These are phyloP conservation scores for Aleiodes testaceus DNA, from an alignment of 2,888 invertebrate genomes.

Conservation along the genomic window DNA sequence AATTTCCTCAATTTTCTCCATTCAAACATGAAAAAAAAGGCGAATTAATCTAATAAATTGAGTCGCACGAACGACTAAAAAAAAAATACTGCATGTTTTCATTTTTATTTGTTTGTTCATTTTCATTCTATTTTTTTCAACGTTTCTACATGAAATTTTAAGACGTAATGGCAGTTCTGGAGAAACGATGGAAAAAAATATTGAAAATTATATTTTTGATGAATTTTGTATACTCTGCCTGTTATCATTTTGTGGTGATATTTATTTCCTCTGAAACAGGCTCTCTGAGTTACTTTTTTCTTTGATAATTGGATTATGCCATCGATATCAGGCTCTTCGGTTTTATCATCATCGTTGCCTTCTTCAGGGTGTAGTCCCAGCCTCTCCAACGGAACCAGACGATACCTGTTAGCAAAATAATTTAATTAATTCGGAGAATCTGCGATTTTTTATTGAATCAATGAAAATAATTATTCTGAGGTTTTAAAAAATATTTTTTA, in stretches of 20 bases:
- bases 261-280: slow-evolving; percentile 3
- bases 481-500: background rate
- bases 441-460: too few relatives aligned
- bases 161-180: slow-evolving; percentile 16
- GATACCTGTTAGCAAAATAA: slow-evolving; percentile 77
- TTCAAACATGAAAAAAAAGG: background rate
- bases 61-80: background rate
- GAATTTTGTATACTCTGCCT: slow-evolving; percentile 10
- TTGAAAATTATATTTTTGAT: slow-evolving; percentile 8
- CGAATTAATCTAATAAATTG: slow-evolving; percentile 10
- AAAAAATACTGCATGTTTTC: slow-evolving; percentile 9
- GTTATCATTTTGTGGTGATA: slow-evolving; percentile 32
- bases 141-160: background rate
- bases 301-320: slow-evolving; percentile 48
- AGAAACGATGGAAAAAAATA: slow-evolving; percentile 10
- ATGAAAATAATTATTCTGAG: background rate
- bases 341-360: slow-evolving; percentile 93
- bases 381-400: slow-evolving; percentile 97
- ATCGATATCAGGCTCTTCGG: slow-evolving; percentile 79
- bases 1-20: background rate
- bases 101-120: background rate
- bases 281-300: background rate
- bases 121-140: background rate
- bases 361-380: slow-evolving; percentile 94
- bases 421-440: slow-evolving; percentile 10